Evolutionary conservation across 2,797 vertebrate species (phyloP), one percentile per base, ranked within the genome.

Genomic region (Gephyroberyx darwinii): DNA sequence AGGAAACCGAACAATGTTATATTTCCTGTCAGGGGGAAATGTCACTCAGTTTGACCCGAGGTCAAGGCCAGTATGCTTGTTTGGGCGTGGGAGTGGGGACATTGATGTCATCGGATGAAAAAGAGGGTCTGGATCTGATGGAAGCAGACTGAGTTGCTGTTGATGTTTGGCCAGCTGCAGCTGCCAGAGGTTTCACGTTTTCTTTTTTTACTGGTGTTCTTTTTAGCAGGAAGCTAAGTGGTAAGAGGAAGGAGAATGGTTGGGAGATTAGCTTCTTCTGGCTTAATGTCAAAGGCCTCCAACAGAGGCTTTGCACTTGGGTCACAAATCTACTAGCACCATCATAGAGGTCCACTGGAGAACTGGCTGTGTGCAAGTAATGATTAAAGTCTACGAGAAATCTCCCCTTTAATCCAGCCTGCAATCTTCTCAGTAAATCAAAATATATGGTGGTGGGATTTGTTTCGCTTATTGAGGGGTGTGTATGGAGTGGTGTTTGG

Each of bases 21-120:
- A 71, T 84, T 80, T 84, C 64, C 65, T 78, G 58, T 65, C 57
- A 13, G 56, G 64, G 73, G 22, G 52, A 69, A 59, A 75, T 75
- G 67, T 65, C 71, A 81, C 80, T 80, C 48, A 30, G 55, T 73
- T 61, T 22, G 66, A 75, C 82, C 19, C 0, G 0, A 51, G 73
- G 83, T 84, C 66, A 82, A 60, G 77, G 66, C 73, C 76, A 69
- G 53, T 72, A 81, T 72, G 81, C 62, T 60, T 52, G 63, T 53
- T 30, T 76, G 52, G 64, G 60, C 3, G 57, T 62, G 17, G 53
- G 68, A 50, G 58, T 52, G 13, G 58, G 30, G 74, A 80, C 54
- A 58, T 77, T 41, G 52, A 80, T 70, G 71, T 48, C 5, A 58
- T 83, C 56, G 39, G 9, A 12, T 53, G 22, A 53, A 12, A 53